phyloP scores from a whole-genome alignment of 2,888 invertebrate genomes.

The Drosophila nigricruria region DNA sequence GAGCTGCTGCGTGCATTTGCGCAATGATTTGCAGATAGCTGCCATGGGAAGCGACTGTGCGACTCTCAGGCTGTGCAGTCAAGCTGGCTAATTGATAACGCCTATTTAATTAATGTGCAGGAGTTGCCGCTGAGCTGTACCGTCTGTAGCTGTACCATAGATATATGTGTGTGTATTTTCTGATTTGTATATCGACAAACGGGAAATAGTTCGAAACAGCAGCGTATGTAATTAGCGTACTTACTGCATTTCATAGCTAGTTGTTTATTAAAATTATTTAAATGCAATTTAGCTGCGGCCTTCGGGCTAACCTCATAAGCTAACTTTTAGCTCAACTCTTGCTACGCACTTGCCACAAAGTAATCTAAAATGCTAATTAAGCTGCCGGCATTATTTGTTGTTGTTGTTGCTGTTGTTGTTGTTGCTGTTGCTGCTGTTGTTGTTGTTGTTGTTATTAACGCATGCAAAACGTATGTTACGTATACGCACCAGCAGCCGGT shows the following conservation, averaged over 20 bases:
- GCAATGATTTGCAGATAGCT: constrained; percentile 73
- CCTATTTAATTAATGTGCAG: constrained; percentile 67
- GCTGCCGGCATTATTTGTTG: constrained; percentile 74
- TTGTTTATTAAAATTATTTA: constrained; percentile 43
- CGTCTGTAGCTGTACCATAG: constrained; percentile 17
- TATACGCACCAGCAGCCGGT: constrained; percentile 58
- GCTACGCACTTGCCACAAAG: constrained; percentile 68
- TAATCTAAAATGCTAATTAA: constrained; percentile 83
- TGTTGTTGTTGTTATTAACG: constrained; percentile 44
- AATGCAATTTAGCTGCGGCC: constrained; percentile 57
- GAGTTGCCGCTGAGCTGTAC: constrained; percentile 29
- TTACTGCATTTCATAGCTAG: constrained; percentile 39
- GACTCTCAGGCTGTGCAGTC: constrained; percentile 1
- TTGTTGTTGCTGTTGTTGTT: constrained; percentile 30
- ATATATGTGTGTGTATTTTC: not conserved
- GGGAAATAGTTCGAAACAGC: constrained; percentile 61
- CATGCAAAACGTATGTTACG: constrained; percentile 73
- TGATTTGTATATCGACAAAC: constrained; percentile 50
- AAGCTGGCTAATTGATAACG: constrained; percentile 65
- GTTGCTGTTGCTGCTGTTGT: constrained; percentile 31
- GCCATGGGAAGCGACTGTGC: constrained; percentile 42
- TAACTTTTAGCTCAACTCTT: constrained; percentile 49
- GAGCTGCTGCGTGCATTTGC: constrained; percentile 76
- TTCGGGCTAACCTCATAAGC: constrained; percentile 69
- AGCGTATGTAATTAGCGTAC: constrained; percentile 52